phyloP scores from a whole-genome alignment of 2,888 invertebrate genomes.

The Cephalotes varians region DNA sequence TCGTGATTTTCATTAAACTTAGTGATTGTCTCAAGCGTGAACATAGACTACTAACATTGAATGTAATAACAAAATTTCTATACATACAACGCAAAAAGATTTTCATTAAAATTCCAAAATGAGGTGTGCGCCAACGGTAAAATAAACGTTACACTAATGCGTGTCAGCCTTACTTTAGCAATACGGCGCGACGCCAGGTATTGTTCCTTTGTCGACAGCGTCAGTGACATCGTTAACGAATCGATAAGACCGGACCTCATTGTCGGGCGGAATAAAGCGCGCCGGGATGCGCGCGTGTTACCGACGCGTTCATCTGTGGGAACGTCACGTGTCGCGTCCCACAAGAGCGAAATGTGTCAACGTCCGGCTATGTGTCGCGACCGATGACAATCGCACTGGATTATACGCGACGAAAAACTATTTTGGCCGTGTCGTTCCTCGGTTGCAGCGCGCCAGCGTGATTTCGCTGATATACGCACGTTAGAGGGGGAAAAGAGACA shows the following conservation, averaged over 20 bases:
- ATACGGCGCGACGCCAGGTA: slow-evolving; percentile 54
- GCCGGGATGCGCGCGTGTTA: slow-evolving; percentile 72
- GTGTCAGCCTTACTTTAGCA: slow-evolving; percentile 37
- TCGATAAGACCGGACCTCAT: slow-evolving; percentile 81
- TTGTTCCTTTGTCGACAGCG: slow-evolving; percentile 76
- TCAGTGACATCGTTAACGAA: slow-evolving; percentile 78
- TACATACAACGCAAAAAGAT: neutral
- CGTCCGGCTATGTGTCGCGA: slow-evolving; percentile 52
- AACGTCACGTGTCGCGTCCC: slow-evolving; percentile 72
- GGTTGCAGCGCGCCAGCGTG: slow-evolving; percentile 46
- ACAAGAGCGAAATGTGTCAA: slow-evolving; percentile 63
- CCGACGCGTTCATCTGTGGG: slow-evolving; percentile 77
- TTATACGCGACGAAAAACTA: slow-evolving; percentile 55
- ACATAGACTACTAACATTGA: neutral
- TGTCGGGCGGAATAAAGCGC: slow-evolving; percentile 71
- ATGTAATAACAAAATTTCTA: neutral
- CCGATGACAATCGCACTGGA: slow-evolving; percentile 60
- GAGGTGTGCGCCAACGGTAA: neutral
- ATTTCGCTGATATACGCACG: slow-evolving; percentile 47
- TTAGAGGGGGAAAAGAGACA: slow-evolving; percentile 17
- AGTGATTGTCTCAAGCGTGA: neutral
- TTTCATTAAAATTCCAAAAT: slow-evolving; percentile 26
- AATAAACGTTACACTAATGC: slow-evolving; percentile 9
- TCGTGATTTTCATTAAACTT: neutral
- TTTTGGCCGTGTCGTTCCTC: slow-evolving; percentile 46